Conservation (phyloP, 53 echinoderm and acorn worm species). For the Arbacia lixula region DNA sequence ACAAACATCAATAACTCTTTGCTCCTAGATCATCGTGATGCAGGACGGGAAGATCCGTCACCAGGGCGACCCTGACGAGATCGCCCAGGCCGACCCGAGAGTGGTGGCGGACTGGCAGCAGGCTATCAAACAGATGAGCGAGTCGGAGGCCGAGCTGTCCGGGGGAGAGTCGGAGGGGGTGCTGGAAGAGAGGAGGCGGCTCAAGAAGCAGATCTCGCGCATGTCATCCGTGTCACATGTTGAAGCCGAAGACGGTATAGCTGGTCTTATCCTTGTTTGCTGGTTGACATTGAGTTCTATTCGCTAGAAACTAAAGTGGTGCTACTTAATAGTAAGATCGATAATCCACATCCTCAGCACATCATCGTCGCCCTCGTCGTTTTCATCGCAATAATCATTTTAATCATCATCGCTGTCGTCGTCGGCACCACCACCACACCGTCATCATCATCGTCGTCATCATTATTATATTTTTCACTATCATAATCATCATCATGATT, state of each 20-base stretch:
- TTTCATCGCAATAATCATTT: background rate
- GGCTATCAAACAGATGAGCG: conserved; percentile 63
- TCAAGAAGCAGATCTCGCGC: conserved; percentile 55
- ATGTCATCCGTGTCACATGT: conserved; percentile 59
- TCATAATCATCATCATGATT: background rate
- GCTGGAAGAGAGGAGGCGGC: conserved; percentile 47
- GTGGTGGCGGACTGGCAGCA: conserved; percentile 63
- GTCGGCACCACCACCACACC: background rate
- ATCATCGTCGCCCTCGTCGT: background rate
- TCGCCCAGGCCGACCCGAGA: conserved; percentile 55
- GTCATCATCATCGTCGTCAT: background rate
- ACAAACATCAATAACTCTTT: too few species aligned
- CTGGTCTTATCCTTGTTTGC: background rate
- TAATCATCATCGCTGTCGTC: background rate
- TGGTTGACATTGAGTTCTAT: background rate
- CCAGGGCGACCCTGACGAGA: conserved; percentile 66
- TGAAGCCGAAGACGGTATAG: conserved; percentile 4
- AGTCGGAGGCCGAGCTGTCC: conserved; percentile 66
- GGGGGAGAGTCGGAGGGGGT: conserved; percentile 53
- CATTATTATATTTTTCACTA: background rate
- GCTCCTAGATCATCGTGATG: conserved; percentile 63
- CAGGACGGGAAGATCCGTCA: conserved; percentile 57
- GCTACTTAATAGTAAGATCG: background rate
- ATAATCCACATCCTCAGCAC: background rate
- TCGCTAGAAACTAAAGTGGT: background rate